Conservation (phyloP, 2,888 invertebrate species). For the Helicoverpa assulta region DNA sequence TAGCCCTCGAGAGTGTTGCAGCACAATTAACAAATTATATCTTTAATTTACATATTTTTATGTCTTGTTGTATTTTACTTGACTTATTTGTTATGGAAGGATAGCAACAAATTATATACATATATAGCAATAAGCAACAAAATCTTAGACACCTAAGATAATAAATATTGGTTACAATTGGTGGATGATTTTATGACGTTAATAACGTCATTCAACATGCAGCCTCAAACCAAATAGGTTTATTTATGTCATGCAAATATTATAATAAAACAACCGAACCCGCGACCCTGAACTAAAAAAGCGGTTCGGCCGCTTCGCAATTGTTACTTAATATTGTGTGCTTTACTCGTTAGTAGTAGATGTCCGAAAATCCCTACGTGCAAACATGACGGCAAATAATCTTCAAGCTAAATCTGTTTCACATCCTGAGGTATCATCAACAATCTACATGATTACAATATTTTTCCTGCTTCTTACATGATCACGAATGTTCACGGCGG, state of each 20-base stretch:
- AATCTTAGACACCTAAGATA: too few relatives aligned
- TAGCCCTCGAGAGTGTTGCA: constrained; percentile 55
- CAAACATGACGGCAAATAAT: constrained; percentile 9
- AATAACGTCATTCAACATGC: constrained; percentile 3
- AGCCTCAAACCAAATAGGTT: constrained; percentile 27
- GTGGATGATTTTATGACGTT: not conserved
- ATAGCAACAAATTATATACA: not conserved
- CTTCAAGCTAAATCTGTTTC: constrained; percentile 15
- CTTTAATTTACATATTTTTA: constrained; percentile 42
- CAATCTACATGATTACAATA: constrained; percentile 9
- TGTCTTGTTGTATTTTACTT: constrained; percentile 2
- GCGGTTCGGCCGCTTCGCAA: constrained; percentile 4
- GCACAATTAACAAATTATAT: constrained; percentile 68
- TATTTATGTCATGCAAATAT: constrained; percentile 33
- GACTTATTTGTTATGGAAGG: not conserved
- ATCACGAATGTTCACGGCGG: constrained; percentile 10
- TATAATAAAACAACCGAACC: constrained; percentile 20
- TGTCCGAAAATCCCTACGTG: not conserved
- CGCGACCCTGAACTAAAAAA: constrained; percentile 25
- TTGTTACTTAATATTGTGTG: not conserved
- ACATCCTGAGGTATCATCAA: constrained; percentile 13
- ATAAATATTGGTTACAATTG: too few relatives aligned
- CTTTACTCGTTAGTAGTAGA: not conserved
- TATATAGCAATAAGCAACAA: too few relatives aligned
- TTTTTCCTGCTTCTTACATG: constrained; percentile 39